Percentiles rank a stretch among this genome's conserved stretches.
Conservation (phyloP, 2,797 vertebrate genomes). For the Anabacerthia variegaticeps region DNA sequence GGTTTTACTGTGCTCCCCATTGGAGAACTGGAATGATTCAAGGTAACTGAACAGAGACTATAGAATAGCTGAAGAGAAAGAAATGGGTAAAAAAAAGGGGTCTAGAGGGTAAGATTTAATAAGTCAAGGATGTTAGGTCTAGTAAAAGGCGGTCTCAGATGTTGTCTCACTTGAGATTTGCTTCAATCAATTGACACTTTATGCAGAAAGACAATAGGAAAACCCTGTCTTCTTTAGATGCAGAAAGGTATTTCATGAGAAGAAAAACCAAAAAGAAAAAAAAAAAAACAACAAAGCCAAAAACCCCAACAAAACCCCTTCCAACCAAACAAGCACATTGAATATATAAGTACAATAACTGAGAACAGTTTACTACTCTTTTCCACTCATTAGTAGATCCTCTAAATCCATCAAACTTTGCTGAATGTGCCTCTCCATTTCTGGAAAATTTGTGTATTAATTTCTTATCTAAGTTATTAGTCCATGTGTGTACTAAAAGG, state of each 20-base stretch:
- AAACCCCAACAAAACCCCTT: rapidly evolving
- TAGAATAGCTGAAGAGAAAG: neutral
- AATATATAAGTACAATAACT: neutral
- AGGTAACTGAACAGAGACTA: neutral
- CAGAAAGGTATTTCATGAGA: neutral
- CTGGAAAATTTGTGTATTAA: neutral
- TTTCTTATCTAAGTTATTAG: neutral
- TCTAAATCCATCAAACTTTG: neutral
- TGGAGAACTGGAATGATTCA: neutral
- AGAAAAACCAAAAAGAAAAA: neutral
- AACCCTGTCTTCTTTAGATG: rapidly evolving
- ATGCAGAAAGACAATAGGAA: neutral
- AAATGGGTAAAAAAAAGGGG: neutral
- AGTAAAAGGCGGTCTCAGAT: neutral
- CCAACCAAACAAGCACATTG: neutral
- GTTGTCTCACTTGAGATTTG: neutral
- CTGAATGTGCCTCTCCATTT: rapidly evolving
- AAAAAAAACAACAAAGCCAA: neutral
- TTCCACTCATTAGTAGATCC: neutral
- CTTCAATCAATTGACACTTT: neutral
- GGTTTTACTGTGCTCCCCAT: neutral
- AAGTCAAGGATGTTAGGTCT: neutral
- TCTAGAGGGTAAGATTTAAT: neutral
- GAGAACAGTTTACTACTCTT: neutral
- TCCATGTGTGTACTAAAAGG: neutral